Conservation (phyloP, 2,888 invertebrate species). For the Halictus ligatus region DNA sequence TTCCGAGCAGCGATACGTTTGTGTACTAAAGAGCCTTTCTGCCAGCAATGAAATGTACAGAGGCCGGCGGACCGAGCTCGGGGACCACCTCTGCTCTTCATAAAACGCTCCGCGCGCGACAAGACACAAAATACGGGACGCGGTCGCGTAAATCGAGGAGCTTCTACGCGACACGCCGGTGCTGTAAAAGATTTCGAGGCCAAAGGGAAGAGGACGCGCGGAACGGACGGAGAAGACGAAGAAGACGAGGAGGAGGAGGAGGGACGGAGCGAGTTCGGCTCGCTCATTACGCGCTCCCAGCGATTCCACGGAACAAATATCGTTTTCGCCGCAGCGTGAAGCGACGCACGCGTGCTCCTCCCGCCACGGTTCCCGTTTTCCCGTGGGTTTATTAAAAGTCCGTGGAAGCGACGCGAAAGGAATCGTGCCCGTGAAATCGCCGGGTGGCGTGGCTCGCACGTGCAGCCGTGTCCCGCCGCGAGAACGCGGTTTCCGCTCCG, state of each 20-base stretch:
- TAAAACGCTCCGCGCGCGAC: slow-evolving; percentile 3
- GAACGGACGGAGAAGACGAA: not conserved
- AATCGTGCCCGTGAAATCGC: slow-evolving; percentile 50
- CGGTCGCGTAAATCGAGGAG: slow-evolving; percentile 17
- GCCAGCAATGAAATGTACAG: not conserved
- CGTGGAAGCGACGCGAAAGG: slow-evolving; percentile 29
- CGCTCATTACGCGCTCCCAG: slow-evolving; percentile 40
- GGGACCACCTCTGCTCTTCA: not conserved
- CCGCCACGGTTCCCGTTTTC: slow-evolving; percentile 14
- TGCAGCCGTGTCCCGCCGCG: slow-evolving; percentile 13
- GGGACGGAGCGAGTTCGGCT: slow-evolving; percentile 28
- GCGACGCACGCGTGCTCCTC: slow-evolving; percentile 13
- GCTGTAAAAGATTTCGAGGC: slow-evolving; percentile 37
- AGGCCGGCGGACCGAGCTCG: not conserved
- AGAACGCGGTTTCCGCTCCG: slow-evolving; percentile 25
- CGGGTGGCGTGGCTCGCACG: slow-evolving; percentile 29
- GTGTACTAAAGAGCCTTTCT: not conserved
- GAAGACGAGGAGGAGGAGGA: not conserved
- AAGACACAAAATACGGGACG: slow-evolving; percentile 7
- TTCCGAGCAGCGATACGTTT: not conserved
- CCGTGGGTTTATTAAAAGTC: slow-evolving; percentile 45
- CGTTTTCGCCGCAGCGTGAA: slow-evolving; percentile 33
- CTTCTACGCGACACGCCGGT: slow-evolving; percentile 10
- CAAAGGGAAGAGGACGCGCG: not conserved
- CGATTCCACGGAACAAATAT: slow-evolving; percentile 51